Conservation (phyloP, 2,797 vertebrate genomes). For the Chaetophractus vellerosus region DNA sequence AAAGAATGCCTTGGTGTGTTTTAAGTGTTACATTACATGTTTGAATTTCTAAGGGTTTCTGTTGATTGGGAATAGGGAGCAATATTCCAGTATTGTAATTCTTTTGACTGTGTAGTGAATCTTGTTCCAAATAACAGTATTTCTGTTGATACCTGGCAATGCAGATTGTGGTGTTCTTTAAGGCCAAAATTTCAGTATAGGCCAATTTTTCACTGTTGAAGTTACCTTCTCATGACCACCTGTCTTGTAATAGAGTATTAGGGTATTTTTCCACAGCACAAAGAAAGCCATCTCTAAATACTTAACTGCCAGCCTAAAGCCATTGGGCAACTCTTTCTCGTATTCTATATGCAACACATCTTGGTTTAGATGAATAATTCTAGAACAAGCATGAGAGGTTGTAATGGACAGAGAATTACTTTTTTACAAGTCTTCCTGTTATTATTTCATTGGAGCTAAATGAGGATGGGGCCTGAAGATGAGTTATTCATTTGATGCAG, state of each 20-base stretch:
- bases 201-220: not conserved
- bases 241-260: slow-evolving; percentile 15
- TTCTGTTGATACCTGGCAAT: not conserved
- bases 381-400: slow-evolving; percentile 79
- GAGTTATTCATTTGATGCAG: slow-evolving; percentile 86
- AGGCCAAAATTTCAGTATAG: slow-evolving; percentile 39
- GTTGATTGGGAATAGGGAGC: not conserved
- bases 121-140: not conserved
- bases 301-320: slow-evolving; percentile 68
- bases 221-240: not conserved
- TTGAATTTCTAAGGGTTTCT: slow-evolving; percentile 26
- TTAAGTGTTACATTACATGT: not conserved
- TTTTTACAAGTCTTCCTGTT: slow-evolving; percentile 81
- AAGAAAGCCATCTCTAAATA: slow-evolving; percentile 63
- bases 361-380: slow-evolving; percentile 84
- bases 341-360: slow-evolving; percentile 74
- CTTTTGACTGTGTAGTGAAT: slow-evolving; percentile 27
- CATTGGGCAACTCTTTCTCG: slow-evolving; percentile 62
- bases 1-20: not conserved
- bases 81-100: not conserved
- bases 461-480: slow-evolving; percentile 77
- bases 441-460: slow-evolving; percentile 89
- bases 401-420: slow-evolving; percentile 75
- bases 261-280: slow-evolving; percentile 8
- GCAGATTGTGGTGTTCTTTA: not conserved